Evolutionary conservation across 2,888 invertebrate genomes (phyloP).

Genomic region (Caenorhabditis panamensis): DNA sequence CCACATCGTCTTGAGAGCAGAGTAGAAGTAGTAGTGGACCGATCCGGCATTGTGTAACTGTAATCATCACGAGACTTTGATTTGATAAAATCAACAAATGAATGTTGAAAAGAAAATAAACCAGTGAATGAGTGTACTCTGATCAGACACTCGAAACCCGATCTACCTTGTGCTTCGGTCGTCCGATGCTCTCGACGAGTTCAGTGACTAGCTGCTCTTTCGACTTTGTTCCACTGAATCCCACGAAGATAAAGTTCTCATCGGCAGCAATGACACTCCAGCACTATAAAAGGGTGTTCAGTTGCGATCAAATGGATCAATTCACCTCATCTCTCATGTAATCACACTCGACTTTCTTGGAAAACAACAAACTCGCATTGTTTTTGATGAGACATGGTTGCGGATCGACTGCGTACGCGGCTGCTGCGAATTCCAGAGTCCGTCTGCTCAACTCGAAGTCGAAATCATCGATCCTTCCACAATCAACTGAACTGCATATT

Average conservation of each 20-base stretch:
- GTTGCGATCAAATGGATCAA: not conserved
- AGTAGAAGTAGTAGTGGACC: slow-evolving; percentile 78
- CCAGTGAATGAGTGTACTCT: slow-evolving; percentile 5
- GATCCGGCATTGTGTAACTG: slow-evolving; percentile 75
- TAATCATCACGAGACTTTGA: slow-evolving; percentile 20
- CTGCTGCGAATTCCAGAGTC: slow-evolving; percentile 67
- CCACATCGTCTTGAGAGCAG: slow-evolving; percentile 75
- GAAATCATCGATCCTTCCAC: slow-evolving; percentile 21
- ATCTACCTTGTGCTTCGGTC: slow-evolving; percentile 70
- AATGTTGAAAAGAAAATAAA: slow-evolving; percentile 2
- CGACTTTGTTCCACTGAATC: slow-evolving; percentile 78
- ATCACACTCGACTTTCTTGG: slow-evolving; percentile 72
- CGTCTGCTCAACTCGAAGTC: slow-evolving; percentile 29
- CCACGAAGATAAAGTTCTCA: slow-evolving; percentile 72
- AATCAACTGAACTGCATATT: slow-evolving; percentile 7
- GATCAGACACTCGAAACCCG: slow-evolving; percentile 16
- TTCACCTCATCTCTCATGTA: slow-evolving; percentile 71
- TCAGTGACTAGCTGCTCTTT: slow-evolving; percentile 78
- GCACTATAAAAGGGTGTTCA: slow-evolving; percentile 68
- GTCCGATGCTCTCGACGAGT: slow-evolving; percentile 77
- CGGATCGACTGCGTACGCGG: slow-evolving; percentile 76
- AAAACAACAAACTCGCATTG: slow-evolving; percentile 65
- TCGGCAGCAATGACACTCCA: slow-evolving; percentile 76
- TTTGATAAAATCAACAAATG: too few relatives aligned
- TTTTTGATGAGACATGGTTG: slow-evolving; percentile 71